Base-by-base conservation (phyloP, 2,888 invertebrate genomes). In the Heliconius sara region DNA sequence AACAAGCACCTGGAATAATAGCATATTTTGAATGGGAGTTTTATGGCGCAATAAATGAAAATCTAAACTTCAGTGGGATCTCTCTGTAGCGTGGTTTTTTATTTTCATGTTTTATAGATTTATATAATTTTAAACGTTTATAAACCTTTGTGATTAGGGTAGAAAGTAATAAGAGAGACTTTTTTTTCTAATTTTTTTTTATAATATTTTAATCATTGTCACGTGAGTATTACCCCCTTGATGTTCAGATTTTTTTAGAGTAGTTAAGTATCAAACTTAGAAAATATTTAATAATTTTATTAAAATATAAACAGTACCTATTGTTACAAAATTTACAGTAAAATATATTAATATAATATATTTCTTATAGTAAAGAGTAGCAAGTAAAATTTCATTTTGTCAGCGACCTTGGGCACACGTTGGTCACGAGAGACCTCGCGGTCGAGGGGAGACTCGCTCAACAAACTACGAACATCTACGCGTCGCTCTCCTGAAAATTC, bases 361-460 rank as follows among this genome's bases (percentile, higher is more conserved):
- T 34, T 34, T 34, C 5, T 34, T 34, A 34, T 6, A 34, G 34
- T 34, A 34, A 34, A 34, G 0, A 34, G 34, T 34, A 6, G 34
- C 5, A 30, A 30, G 34, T 34, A 34, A 34, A 34, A 5, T 34
- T 34, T 34, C 0, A 78, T 66, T 80, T 70, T 76, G 81, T 80
- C 82, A 79, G 70, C 76, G 82, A 80, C 83, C 83, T 82, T 81
- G 79, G 77, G 57, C 27, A 76, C 57, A 66, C 79, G 66, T 34
- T 82, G 82, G 83, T 80, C 80, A 79, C 76, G 80, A 76, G 70
- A 78, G 67, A 76, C 79, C 74, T 73, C 74, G 80, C 73, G 80
- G 80, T 73, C 72, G 79, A 76, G 74, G 79, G 73, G 68, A 27
- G 74, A 66, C 60, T 71, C 34, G 73, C 60, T 73, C 73, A 60